Conservation (phyloP, 2,113 vertebrate genomes). For the Benitochromis conjunctus region DNA sequence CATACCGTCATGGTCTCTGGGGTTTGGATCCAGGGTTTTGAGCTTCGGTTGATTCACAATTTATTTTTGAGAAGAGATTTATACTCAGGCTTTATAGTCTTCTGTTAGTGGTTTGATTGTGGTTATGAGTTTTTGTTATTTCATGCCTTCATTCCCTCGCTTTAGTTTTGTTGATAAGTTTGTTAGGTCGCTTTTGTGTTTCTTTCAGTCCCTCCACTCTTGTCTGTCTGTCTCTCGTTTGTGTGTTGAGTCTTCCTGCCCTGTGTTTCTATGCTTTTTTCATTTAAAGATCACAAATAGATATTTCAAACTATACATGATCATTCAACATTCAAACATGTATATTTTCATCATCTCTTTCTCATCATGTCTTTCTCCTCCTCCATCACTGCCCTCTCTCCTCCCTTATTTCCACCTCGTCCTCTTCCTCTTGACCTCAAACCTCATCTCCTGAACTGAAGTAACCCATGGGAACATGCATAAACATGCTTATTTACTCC, state of each 20-base stretch:
- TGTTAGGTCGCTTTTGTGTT: not conserved
- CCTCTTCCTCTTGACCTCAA: not conserved
- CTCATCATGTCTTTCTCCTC: not conserved
- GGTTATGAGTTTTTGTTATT: not conserved
- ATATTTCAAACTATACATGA: fast-evolving
- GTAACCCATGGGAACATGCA: not conserved
- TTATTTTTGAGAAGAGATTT: not conserved
- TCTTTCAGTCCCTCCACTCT: not conserved
- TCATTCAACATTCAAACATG: not conserved
- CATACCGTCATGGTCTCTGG: not conserved
- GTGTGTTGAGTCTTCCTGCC: not conserved
- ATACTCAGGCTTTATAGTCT: not conserved
- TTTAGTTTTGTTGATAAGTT: not conserved
- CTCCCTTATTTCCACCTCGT: not conserved
- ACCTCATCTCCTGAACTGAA: not conserved
- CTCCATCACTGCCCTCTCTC: not conserved
- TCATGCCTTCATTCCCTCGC: not conserved
- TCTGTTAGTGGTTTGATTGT: not conserved
- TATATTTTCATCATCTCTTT: not conserved
- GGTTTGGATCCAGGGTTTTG: not conserved
- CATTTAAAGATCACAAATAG: not conserved
- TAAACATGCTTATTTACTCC: not conserved
- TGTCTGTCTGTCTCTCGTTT: not conserved
- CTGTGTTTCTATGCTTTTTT: not conserved
- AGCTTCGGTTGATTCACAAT: not conserved